Evolutionary conservation across 2,888 invertebrate species (phyloP).

Genomic region (Eupithecia dodoneata): DNA sequence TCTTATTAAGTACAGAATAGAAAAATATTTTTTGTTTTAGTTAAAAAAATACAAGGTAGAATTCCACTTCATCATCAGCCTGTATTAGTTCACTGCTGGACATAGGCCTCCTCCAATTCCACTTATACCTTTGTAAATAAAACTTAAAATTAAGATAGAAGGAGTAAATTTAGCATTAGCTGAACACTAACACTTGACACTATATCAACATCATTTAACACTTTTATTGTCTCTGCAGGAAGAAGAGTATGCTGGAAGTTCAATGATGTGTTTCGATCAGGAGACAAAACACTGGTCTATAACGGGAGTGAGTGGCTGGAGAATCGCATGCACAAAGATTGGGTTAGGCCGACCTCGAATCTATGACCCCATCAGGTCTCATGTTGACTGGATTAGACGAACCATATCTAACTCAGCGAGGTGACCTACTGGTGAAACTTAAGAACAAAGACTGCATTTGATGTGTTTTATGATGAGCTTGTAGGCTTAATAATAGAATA

Average conservation of each 20-base stretch:
- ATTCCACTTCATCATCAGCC: too few relatives aligned
- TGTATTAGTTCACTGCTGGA: too few relatives aligned
- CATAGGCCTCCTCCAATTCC: too few relatives aligned
- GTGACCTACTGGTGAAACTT: constrained; percentile 59
- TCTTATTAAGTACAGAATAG: too few relatives aligned
- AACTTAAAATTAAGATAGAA: too few relatives aligned
- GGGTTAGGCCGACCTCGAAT: constrained; percentile 91
- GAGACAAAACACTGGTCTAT: constrained; percentile 90
- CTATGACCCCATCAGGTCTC: constrained; percentile 92
- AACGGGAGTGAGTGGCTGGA: constrained; percentile 92
- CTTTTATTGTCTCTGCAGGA: constrained; percentile 80
- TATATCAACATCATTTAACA: too few relatives aligned
- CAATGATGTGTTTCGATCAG: constrained; percentile 91
- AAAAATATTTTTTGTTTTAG: not conserved
- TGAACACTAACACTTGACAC: too few relatives aligned
- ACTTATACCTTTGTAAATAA: too few relatives aligned
- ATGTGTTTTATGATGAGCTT: constrained; percentile 21
- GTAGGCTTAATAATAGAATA: not conserved
- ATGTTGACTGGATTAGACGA: constrained; percentile 93
- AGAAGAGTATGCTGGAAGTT: constrained; percentile 94
- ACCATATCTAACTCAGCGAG: constrained; percentile 85
- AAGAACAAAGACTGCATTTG: constrained; percentile 64
- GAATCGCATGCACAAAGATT: constrained; percentile 92
- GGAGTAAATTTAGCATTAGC: too few relatives aligned
- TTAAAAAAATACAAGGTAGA: too few relatives aligned